These are phyloP conservation scores for Timema cristinae DNA, from an alignment of 2,888 invertebrate genomes.

Conservation along the genomic window DNA sequence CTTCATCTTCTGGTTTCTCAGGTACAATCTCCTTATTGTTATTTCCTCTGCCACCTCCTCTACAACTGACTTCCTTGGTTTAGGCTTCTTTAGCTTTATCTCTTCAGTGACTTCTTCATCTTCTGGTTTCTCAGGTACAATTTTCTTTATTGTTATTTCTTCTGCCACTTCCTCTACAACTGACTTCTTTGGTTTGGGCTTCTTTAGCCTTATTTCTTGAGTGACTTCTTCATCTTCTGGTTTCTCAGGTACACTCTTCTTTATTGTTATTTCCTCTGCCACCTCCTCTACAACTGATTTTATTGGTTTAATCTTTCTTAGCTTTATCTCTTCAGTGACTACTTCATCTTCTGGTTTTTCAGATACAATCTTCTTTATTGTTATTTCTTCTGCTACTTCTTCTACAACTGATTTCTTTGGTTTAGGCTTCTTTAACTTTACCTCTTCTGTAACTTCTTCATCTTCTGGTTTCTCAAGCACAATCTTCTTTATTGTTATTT, in stretches of 20 bases:
- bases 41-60: constrained; percentile 43
- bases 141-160: constrained; percentile 36
- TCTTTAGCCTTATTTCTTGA: constrained; percentile 36
- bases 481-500: constrained; percentile 35
- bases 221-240: constrained; percentile 32
- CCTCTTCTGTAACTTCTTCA: constrained; percentile 25
- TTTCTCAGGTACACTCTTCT: constrained; percentile 43
- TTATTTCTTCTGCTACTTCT: constrained; percentile 50
- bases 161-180: constrained; percentile 38
- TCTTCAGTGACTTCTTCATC: constrained; percentile 37
- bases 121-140: constrained; percentile 15
- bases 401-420: constrained; percentile 34
- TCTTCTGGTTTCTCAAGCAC: constrained; percentile 26
- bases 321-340: constrained; percentile 62
- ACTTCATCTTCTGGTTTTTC: constrained; percentile 43
- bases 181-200: constrained; percentile 37
- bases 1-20: constrained; percentile 41
- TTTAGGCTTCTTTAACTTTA: constrained; percentile 30
- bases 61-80: constrained; percentile 16
- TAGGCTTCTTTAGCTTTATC: constrained; percentile 34
- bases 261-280: constrained; percentile 40
- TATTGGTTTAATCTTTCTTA: constrained; percentile 64
- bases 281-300: constrained; percentile 32
- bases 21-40: constrained; percentile 18
- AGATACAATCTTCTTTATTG: constrained; percentile 51